Conservation (phyloP, 1,140 invertebrate genomes). For the Caenorhabditis brenneri region DNA sequence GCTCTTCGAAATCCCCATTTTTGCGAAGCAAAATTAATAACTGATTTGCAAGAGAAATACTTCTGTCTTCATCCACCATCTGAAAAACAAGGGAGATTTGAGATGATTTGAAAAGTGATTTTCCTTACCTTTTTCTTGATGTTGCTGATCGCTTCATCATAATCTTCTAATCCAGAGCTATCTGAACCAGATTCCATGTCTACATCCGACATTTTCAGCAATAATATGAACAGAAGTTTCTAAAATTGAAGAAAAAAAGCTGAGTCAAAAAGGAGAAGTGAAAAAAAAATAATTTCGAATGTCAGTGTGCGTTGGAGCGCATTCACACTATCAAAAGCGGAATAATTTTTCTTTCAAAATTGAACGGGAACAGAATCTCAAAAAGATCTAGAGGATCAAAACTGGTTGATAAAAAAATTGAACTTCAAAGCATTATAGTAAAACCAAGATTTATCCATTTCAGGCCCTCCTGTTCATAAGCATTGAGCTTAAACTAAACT, state of each 20-base stretch:
- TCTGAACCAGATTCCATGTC: slow-evolving; percentile 6
- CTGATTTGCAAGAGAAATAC: not conserved
- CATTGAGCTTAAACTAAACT: too few species aligned
- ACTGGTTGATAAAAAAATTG: too few species aligned
- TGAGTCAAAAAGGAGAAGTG: not conserved
- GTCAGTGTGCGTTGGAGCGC: slow-evolving; percentile 78
- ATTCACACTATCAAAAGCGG: too few species aligned
- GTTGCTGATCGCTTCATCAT: not conserved
- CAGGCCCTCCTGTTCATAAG: too few species aligned
- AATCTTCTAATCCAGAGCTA: not conserved
- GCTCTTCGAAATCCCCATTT: slow-evolving; percentile 18
- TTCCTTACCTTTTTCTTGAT: not conserved
- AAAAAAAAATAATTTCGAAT: not conserved
- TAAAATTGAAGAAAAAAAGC: slow-evolving; percentile 43
- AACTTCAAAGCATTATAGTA: too few species aligned
- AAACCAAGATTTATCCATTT: too few species aligned
- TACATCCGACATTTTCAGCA: slow-evolving; percentile 68
- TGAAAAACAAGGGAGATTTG: too few species aligned
- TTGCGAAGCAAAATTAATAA: not conserved
- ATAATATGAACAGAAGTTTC: slow-evolving; percentile 54
- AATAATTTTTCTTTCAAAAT: too few species aligned
- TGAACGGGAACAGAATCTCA: too few species aligned
- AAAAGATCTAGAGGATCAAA: too few species aligned
- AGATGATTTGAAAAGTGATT: not conserved
- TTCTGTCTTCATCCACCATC: not conserved